Evolutionary conservation across 2,113 vertebrate species (phyloP).

Genomic region (Corvus cornix): DNA sequence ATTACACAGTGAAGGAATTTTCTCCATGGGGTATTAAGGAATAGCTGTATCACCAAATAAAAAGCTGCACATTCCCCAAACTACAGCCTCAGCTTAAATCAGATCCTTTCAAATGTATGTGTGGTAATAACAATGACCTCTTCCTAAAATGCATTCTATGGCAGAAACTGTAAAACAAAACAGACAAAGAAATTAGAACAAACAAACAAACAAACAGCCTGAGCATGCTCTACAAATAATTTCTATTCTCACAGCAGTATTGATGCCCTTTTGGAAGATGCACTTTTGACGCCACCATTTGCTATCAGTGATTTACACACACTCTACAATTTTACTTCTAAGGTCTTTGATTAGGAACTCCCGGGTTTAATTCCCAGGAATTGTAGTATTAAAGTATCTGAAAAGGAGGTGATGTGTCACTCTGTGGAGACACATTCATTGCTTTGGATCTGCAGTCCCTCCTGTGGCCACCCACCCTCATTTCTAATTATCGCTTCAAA

Average conservation of each 20-base stretch:
- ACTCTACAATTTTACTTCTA: neutral
- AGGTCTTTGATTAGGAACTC: neutral
- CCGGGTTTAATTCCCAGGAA: neutral
- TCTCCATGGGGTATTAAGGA: neutral
- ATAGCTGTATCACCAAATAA: neutral
- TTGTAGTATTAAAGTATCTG: neutral
- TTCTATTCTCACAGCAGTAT: neutral
- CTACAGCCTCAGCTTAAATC: neutral
- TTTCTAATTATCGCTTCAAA: slow-evolving; percentile 55
- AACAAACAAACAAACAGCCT: neutral
- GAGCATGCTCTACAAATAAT: neutral
- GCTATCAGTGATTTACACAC: neutral
- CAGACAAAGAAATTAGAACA: neutral
- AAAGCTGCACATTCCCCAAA: neutral
- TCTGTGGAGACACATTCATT: neutral
- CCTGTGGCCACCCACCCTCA: slow-evolving; percentile 21
- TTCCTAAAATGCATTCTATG: neutral
- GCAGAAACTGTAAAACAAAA: neutral
- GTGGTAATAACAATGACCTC: neutral
- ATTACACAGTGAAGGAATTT: neutral
- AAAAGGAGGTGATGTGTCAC: neutral
- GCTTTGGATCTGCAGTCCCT: neutral
- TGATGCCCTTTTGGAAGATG: neutral
- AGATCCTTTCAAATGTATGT: neutral
- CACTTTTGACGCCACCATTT: neutral